Base-by-base conservation (phyloP, 2,113 vertebrate genomes). In the Spilogale gracilis region DNA sequence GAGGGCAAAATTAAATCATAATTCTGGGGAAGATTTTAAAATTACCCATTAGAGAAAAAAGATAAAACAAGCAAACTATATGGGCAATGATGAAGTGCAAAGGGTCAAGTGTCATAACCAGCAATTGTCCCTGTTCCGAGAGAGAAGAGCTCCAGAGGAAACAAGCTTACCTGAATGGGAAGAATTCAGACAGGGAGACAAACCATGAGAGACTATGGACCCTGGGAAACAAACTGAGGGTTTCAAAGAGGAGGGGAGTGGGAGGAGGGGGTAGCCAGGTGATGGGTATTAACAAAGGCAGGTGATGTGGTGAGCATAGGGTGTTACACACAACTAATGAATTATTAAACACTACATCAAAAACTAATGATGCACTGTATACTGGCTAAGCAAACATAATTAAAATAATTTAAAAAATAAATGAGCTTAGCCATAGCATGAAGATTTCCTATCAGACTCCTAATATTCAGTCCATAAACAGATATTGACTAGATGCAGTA, bases 21-120 rank as follows among this genome's bases (percentile, higher is more conserved):
- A 13, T 80, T 38, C 20, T 45, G 25, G 58, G 16, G 5, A 94
- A 60, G 71, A 30, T 76, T 60, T 95, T 63, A 4, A 78, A 95
- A 43, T 79, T n/a, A 30, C 45, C 7, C 3, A 16, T 85, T 78
- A 50, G 58, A 79, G 10, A 63, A 94, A 63, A 94, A 91, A 96
- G 48, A 50, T 38, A 38, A 38, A 38, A 38, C 38, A 38, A 38
- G 38, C 38, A 91, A 96, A 60, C 50, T 71, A 79, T 25, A 69
- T n/a, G 18, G 14, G 0, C 50, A 89, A 48, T 87, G 16, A 78
- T 17, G 89, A 89, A 79, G 58, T 74, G 74, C 6, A 76, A 3
- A 5, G 30, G 20, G 38, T 30, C 67, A 76, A 89, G 58, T 80
- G 54, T 54, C 21, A 58, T 32, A 93, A 89, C 9, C 48, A 86